A percentile compares a stretch with the other conserved stretches of the same genome.
These are phyloP conservation scores for Diachasma alloeum DNA, from an alignment of 1,140 invertebrate species.

Conservation along the genomic window DNA sequence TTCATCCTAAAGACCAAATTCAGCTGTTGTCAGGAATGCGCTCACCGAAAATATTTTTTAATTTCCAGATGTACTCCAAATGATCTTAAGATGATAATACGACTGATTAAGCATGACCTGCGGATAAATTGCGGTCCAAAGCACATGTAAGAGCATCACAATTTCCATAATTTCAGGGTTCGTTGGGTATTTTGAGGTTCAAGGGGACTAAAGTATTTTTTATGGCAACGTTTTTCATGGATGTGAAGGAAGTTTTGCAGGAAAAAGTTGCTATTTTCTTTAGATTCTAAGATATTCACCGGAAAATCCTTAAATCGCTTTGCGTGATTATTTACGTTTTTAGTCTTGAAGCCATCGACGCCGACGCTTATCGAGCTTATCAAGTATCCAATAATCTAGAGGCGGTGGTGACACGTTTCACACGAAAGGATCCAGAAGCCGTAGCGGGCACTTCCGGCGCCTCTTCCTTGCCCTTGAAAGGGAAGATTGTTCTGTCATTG, in stretches of 20 bases:
- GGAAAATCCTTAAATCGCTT: not conserved
- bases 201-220: too few species aligned
- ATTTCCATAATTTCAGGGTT: too few species aligned
- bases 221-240: too few species aligned
- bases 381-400: conserved; percentile 83
- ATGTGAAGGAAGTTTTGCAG: too few species aligned
- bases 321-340: conserved; percentile 23
- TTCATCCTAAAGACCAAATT: not conserved
- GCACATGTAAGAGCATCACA: conserved; percentile 73
- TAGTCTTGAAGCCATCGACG: conserved; percentile 80
- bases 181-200: not conserved
- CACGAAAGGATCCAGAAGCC: conserved; percentile 32
- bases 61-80: conserved; percentile 78
- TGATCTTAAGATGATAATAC: conserved; percentile 87
- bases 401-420: conserved; percentile 74
- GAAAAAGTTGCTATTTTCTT: too few species aligned
- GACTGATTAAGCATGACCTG: conserved; percentile 90
- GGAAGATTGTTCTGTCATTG: conserved; percentile 67
- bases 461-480: conserved; percentile 28
- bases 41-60: not conserved
- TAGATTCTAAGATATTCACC: too few species aligned
- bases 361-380: conserved; percentile 87
- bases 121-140: conserved; percentile 92
- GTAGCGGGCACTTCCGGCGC: conserved; percentile 40
- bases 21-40: not conserved